Evolutionary conservation across 92 coral and sea anemone species (phyloP), one percentile per base, ranked within the genome.

Genomic region (Epizoanthus illoricatus): DNA sequence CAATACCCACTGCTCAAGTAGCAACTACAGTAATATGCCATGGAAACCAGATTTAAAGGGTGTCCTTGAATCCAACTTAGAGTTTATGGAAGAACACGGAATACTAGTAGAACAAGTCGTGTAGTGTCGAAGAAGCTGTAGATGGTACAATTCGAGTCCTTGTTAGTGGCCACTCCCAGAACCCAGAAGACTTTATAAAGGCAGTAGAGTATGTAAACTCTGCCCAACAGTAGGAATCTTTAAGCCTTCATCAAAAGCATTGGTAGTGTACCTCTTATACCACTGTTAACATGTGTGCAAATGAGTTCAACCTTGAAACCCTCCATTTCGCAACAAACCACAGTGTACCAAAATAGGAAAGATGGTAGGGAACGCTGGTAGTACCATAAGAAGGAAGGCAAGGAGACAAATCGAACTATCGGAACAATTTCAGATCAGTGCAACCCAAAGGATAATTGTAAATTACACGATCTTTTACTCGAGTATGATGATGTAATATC

Each of bases 151-250:
- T 59, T 21, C 9, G 15, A 24, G 71, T 66, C 1, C 23, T 6
- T 12, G 42, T 66, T 9, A 66, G 10, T 40, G 33, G 33, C 33
- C 17, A 7, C 42, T 66, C 71, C 9, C 42, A 24, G 41, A 66
- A 36, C 71, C 71, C 4, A 24, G 23, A 24, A 66, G 41, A 66
- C 15, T 66, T 10, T 66, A 66, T 19, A 21, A 66, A 19, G n/a
- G n/a, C 5, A 69, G 73, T 11, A 69, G 52, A 7, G 15, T 69
- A 36, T 19, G 73, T 5, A 54, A 69, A 69, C 9, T 40, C n/a
- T 69, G 73, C 73, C 73, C 73, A 36, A 39, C 73, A 7, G 73
- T 69, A n/a, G n/a, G 52, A 18, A 15, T 13, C 64, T 59, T 59
- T 59, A 0, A 59, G 5, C 5, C n/a, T 0, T 19, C 15, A 19